phyloP scores from a whole-genome alignment of 2,888 invertebrate species.

The Noctua janthe region DNA sequence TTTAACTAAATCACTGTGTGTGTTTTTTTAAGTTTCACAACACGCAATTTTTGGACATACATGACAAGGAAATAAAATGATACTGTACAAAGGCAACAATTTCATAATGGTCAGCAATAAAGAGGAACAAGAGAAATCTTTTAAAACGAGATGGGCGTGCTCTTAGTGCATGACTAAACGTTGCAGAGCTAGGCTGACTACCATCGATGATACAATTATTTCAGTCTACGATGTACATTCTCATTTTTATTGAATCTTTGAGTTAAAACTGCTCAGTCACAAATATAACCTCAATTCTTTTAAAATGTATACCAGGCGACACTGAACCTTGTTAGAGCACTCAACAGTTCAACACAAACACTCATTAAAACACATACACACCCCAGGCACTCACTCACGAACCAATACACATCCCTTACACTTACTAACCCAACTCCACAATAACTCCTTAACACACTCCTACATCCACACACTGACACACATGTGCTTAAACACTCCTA shows the following conservation, averaged over 20 bases:
- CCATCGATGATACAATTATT: constrained; percentile 17
- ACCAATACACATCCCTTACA: not conserved
- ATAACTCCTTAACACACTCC: too few species aligned
- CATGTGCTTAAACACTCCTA: too few species aligned
- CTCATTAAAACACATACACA: not conserved
- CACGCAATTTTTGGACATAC: constrained; percentile 15
- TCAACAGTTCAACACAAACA: not conserved
- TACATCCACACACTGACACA: too few species aligned
- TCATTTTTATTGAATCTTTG: not conserved
- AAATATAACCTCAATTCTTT: too few species aligned
- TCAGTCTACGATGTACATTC: constrained; percentile 7
- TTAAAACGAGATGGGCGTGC: constrained; percentile 32
- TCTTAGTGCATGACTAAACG: constrained; percentile 22
- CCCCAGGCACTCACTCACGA: not conserved
- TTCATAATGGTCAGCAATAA: constrained; percentile 21
- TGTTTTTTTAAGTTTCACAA: constrained; percentile 22
- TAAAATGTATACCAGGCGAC: not conserved
- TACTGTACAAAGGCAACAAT: constrained; percentile 26
- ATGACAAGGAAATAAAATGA: constrained; percentile 31
- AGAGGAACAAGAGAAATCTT: not conserved
- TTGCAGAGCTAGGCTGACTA: constrained; percentile 35
- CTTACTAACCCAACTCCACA: not conserved
- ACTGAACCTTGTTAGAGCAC: not conserved
- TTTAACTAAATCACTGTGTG: not conserved
- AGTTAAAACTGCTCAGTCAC: too few species aligned